Base-by-base conservation (phyloP, 2,797 vertebrate species). In the Poeciliopsis presidionis region DNA sequence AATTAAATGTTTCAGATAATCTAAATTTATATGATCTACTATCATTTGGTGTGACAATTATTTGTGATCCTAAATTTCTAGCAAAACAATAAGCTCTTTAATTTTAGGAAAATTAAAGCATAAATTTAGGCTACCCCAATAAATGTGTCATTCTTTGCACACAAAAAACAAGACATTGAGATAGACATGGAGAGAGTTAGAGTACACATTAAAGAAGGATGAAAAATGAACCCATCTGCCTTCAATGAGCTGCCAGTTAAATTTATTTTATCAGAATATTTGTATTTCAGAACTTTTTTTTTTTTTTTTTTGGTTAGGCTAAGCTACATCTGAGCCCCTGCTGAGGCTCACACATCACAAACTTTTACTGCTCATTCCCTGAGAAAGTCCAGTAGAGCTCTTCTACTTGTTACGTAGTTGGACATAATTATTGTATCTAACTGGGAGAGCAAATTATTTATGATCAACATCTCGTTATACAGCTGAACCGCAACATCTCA, bases 391-490 rank as follows among this genome's bases (percentile, higher is more conserved):
- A 22, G 14, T 61, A 18, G 59, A 61, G 30, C 30, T 63, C 7
- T 8, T 63, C 59, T 18, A 36, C 30, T 36, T 63, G 12, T 33
- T 61, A 61, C 14, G 28, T 61, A 36, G 16, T 36, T 65, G 33
- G 16, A 36, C 30, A 65, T 65, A 39, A 67, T 22, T 25, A 67
- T 25, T 12, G 36, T 22, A 39, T 65, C 18, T 9, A 36, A 65
- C 33, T 36, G 20, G 13, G 30, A 36, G 28, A 36, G 20, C 49
- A 1, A 45, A 25, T 75, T 76, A 43, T 80, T 39, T 18, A 39
- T n/a, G 30, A 75, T 75, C 41, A 76, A 69, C 41, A 70, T 22
- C 43, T 49, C 13, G 25, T 73, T 77, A 65, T 5, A 70, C 30
- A 47, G 39, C 25, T 57, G 57, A 53, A 71, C 7, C n/a, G 5